A percentile compares a stretch with the other conserved stretches of the same genome.
Conservation (phyloP, 37 sponge, comb jelly and placozoan species). For the Axinella damicornis region DNA sequence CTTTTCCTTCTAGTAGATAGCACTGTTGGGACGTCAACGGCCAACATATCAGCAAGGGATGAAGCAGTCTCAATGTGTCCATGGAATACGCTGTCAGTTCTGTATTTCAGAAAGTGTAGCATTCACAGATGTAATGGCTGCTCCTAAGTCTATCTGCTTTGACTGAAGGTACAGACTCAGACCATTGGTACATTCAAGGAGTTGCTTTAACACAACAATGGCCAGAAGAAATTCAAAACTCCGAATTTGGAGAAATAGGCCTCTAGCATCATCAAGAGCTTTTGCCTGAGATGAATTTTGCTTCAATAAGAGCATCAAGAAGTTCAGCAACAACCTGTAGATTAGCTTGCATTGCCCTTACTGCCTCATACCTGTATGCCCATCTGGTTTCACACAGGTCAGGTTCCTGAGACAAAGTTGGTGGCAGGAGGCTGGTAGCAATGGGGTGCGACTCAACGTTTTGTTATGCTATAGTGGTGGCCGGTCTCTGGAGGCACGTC, state of each 20-base stretch:
- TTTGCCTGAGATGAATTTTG: slow-evolving; percentile 7
- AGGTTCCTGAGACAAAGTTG: too few species aligned
- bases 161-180: slow-evolving; percentile 4
- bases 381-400: slow-evolving; percentile 23
- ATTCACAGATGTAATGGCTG: slow-evolving; percentile 5
- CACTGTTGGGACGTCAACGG: background rate
- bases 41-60: slow-evolving; percentile 4
- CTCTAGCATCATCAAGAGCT: slow-evolving; percentile 13
- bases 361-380: slow-evolving; percentile 9
- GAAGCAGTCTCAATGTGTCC: background rate
- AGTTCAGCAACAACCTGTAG: slow-evolving; percentile 10
- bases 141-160: slow-evolving; percentile 18
- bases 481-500: too few species aligned
- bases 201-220: slow-evolving; percentile 14
- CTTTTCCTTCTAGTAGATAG: slow-evolving; percentile 5
- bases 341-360: slow-evolving; percentile 11
- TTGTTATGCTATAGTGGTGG: too few species aligned
- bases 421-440: too few species aligned
- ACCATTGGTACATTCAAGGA: slow-evolving; percentile 6
- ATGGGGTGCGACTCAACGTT: too few species aligned
- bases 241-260: background rate
- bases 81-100: background rate
- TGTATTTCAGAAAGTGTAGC: slow-evolving; percentile 3
- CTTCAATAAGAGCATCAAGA: background rate
- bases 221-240: slow-evolving; percentile 18